These are phyloP conservation scores for Zosterops lateralis DNA, from an alignment of 2,113 vertebrate genomes.

Conservation along the genomic window DNA sequence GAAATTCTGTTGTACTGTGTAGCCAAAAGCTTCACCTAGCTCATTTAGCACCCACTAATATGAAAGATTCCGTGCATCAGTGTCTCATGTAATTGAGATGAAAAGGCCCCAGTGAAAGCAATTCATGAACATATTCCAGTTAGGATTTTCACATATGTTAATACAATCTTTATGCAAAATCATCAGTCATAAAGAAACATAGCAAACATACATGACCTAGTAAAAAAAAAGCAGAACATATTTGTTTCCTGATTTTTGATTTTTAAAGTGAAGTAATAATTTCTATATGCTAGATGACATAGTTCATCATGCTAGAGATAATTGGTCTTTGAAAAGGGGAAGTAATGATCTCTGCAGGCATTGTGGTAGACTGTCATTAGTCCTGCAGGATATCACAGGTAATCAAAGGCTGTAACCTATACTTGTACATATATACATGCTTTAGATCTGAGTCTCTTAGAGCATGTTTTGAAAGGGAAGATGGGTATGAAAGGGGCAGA, in stretches of 20 bases:
- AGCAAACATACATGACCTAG: neutral
- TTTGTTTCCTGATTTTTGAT: neutral
- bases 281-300: neutral
- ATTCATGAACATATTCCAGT: neutral
- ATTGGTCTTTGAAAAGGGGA: neutral
- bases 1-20: neutral
- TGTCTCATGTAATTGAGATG: constrained; percentile 10
- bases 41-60: constrained; percentile 9
- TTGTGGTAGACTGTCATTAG: neutral
- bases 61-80: neutral
- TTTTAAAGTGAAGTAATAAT: neutral
- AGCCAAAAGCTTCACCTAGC: neutral
- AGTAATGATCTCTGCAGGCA: neutral
- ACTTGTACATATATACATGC: neutral
- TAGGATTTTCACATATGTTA: constrained; percentile 14
- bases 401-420: neutral
- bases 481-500: neutral
- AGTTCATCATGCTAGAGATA: neutral
- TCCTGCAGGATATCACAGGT: neutral
- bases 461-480: neutral
- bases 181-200: neutral
- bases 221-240: neutral
- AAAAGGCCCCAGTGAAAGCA: neutral
- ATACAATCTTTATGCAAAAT: neutral
- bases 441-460: neutral